phyloP scores from a whole-genome alignment of 2,797 vertebrate genomes.

The Danio choprae region DNA sequence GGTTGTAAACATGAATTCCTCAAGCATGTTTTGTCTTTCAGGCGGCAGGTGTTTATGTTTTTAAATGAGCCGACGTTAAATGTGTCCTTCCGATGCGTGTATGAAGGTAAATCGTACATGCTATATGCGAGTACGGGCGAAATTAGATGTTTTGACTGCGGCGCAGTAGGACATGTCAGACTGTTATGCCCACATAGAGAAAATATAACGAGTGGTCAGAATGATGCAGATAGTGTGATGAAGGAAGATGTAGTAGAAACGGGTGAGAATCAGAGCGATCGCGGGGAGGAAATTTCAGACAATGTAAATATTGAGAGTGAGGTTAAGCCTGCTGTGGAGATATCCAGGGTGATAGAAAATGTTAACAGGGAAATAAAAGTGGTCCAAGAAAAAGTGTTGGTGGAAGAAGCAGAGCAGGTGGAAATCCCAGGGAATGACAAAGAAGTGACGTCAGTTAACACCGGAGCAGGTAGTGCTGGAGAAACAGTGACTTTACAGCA shows the following conservation, averaged over 20 bases:
- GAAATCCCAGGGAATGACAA: neutral
- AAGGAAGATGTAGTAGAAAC: neutral
- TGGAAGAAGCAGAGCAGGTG: neutral
- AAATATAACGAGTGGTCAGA: neutral
- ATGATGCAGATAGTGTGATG: neutral
- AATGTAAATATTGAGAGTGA: neutral
- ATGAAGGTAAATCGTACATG: no score
- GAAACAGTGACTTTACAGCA: neutral
- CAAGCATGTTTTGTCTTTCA: no score
- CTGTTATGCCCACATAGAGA: neutral
- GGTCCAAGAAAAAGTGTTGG: neutral
- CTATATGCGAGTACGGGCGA: no score
- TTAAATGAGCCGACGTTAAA: no score
- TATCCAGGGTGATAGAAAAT: neutral
- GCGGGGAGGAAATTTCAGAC: neutral
- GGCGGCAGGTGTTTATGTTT: no score
- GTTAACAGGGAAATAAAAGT: neutral
- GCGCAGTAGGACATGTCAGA: no score
- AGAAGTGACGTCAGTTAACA: neutral
- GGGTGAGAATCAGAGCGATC: neutral
- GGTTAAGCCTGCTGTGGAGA: neutral
- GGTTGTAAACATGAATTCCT: no score
- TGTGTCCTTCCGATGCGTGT: no score
- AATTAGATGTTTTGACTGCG: no score
- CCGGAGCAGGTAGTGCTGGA: neutral